These are phyloP conservation scores for Rhodinocichla rosea DNA, from an alignment of 2,113 vertebrate species.

Conservation along the genomic window DNA sequence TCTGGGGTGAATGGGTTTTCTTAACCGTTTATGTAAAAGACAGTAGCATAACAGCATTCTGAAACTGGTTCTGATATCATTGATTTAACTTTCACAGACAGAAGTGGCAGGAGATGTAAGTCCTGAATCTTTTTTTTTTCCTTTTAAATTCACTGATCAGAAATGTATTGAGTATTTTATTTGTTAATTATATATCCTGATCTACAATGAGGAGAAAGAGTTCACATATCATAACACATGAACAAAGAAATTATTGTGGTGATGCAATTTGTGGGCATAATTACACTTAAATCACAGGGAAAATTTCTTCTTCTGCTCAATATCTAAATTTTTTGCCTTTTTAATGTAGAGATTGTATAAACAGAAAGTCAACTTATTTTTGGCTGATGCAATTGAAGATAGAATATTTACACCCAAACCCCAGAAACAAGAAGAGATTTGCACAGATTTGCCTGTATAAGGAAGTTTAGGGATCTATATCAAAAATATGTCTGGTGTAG, in stretches of 20 bases:
- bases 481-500: not conserved
- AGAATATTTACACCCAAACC: not conserved
- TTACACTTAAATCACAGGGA: not conserved
- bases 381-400: not conserved
- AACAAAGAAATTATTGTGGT: not conserved
- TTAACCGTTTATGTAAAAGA: not conserved
- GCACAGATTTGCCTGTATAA: not conserved
- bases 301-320: not conserved
- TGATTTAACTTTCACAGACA: not conserved
- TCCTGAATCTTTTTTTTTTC: not conserved
- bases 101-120: not conserved
- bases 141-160: not conserved
- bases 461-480: not conserved
- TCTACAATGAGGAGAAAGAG: not conserved
- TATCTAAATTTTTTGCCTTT: not conserved
- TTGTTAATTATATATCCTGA: not conserved
- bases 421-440: not conserved
- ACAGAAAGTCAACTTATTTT: not conserved
- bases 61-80: not conserved
- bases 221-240: not conserved
- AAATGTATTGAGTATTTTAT: not conserved
- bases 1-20: not conserved
- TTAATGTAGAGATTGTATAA: not conserved
- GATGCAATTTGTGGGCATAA: not conserved
- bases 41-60: not conserved